A percentile compares a stretch with the other conserved stretches of the same genome.
phyloP scores from a whole-genome alignment of 2,113 vertebrate genomes.

The Halichoerus grypus region DNA sequence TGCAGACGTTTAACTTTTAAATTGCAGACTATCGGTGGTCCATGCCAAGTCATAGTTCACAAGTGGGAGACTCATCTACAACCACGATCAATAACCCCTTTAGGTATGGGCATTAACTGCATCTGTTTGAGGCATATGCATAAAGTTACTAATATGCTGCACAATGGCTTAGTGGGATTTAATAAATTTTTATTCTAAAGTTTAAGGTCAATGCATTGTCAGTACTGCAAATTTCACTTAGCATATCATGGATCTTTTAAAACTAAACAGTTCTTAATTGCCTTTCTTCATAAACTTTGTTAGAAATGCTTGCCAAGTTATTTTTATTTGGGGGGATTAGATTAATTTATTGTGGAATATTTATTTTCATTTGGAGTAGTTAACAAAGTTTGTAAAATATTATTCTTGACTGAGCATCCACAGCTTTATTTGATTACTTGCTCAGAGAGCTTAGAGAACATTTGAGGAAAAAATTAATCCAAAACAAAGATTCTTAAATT shows the following conservation, averaged over 20 bases:
- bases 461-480: conserved; percentile 62
- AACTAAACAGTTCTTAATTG: conserved; percentile 75
- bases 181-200: conserved; percentile 76
- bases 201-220: conserved; percentile 77
- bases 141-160: conserved; percentile 90
- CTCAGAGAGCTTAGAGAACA: conserved; percentile 53
- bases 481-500: conserved; percentile 61
- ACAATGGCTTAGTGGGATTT: conserved; percentile 86
- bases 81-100: conserved; percentile 97
- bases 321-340: conserved; percentile 66
- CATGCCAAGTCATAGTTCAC: conserved; percentile 98
- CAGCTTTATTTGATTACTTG: conserved; percentile 67
- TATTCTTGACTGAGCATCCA: conserved; percentile 84
- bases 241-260: conserved; percentile 84
- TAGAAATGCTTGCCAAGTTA: conserved; percentile 78
- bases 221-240: conserved; percentile 78
- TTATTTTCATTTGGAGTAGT: conserved; percentile 66
- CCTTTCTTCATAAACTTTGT: conserved; percentile 65
- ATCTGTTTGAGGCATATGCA: conserved; percentile 91
- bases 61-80: conserved; percentile 99
- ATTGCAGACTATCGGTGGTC: conserved; percentile 97
- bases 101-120: conserved; percentile 95
- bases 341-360: conserved; percentile 47
- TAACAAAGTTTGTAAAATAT: conserved; percentile 56
- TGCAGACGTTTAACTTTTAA: conserved; percentile 95